phyloP scores from a whole-genome alignment of 1,140 invertebrate species.

The Macrostomum lignano region DNA sequence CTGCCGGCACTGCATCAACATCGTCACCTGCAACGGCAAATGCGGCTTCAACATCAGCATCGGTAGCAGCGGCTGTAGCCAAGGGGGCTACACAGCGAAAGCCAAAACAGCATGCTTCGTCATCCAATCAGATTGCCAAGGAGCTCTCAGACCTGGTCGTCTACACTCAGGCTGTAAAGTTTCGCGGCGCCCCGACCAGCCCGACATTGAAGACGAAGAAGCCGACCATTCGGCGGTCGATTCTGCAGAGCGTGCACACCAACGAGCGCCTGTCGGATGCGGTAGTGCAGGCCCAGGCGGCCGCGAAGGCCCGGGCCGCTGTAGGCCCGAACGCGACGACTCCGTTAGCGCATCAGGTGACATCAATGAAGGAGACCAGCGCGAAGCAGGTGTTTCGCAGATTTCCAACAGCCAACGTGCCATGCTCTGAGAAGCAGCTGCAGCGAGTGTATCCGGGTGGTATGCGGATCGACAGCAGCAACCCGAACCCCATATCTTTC shows the following conservation, averaged over 20 bases:
- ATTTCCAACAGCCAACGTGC: slow-evolving; percentile 39
- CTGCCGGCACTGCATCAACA: slow-evolving; percentile 5
- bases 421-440: slow-evolving; percentile 43
- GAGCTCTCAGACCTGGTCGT: slow-evolving; percentile 78
- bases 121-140: slow-evolving; percentile 55
- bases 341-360: slow-evolving; percentile 16
- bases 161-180: slow-evolving; percentile 71
- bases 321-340: not conserved
- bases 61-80: slow-evolving; percentile 9
- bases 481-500: slow-evolving; percentile 68
- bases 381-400: slow-evolving; percentile 65
- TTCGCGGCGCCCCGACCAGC: too few species aligned
- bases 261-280: too few species aligned
- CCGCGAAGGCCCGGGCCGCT: too few species aligned
- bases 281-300: too few species aligned
- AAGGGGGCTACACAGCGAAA: slow-evolving; percentile 21
- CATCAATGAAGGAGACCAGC: slow-evolving; percentile 61
- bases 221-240: not conserved
- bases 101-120: too few species aligned
- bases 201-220: too few species aligned
- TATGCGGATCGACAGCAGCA: slow-evolving; percentile 67
- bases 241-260: not conserved
- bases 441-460: slow-evolving; percentile 65
- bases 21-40: slow-evolving; percentile 5
- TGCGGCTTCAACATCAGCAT: slow-evolving; percentile 11